Base-by-base conservation (phyloP, 2,797 vertebrate genomes). In the Craterocephalus amniculus region DNA sequence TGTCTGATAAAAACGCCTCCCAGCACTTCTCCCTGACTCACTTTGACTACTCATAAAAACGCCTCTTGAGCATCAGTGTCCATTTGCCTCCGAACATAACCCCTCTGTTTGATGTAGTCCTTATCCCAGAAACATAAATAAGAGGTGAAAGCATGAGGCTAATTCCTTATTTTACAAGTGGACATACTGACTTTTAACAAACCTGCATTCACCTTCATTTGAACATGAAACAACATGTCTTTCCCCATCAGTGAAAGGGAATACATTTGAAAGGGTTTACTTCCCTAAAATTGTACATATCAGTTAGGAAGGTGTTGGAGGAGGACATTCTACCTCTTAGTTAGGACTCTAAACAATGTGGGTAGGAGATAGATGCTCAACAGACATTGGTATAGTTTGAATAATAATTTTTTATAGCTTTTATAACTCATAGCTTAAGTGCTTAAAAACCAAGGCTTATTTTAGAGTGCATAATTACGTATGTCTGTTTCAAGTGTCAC, bases 1-100 rank as follows among this genome's bases (percentile, higher is more conserved):
- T 60, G 74, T 90, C 86, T 78, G 79, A 87, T 76, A 66, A 60
- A 81, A 63, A 34, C n/a, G 63, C 83, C 76, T 73, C 63, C 12
- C 32, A 63, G 74, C 36, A 14, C 35, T 59, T 31, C n/a, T 14
- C 22, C 64, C 54, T 27, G 49, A 57, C 72, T 83, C 74, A 58
- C 49, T 67, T 58, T 57, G 64, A 58, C 63, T 48, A 68, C 81
- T 78, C 70, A 74, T 72, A 78, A 86, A 87, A 87, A 76, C 57
- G 35, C 29, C 62, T 64, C 67, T 88, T 54, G 72, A 76, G 86
- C 80, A 86, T 58, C 61, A 63, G 59, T 62, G 63, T 76, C 68
- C 56, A 70, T 73, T 74, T 71, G 55, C 70, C 76, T 80, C 59
- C 14, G 65, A 81, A 88, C 69, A 59, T 35, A 70, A 74, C 66